Base-by-base conservation (phyloP, 2,888 invertebrate species). In the Lepidochrysops patricia region DNA sequence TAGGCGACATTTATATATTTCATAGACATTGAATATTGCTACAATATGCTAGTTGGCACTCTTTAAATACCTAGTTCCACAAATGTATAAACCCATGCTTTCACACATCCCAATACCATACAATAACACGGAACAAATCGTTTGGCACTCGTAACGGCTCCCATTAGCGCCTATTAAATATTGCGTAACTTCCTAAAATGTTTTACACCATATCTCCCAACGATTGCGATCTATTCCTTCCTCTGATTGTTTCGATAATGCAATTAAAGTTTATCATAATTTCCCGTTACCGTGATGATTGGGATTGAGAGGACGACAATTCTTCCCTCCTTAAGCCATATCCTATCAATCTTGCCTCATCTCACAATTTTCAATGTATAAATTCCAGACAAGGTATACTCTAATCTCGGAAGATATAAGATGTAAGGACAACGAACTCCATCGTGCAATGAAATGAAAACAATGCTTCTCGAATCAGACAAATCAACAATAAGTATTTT, bases 101-200 rank as follows among this genome's bases (percentile, higher is more conserved):
- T n/a, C n/a, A n/a, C n/a, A n/a, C n/a, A n/a, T n/a, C n/a, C n/a
- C n/a, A n/a, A 37, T 4, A 4, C 37, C 4, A 2, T 19, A 29
- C 29, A 32, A 12, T 29, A 29, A 54, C 6, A 54, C 54, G 54
- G 27, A 54, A 32, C 54, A 29, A 4, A 19, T 54, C 27, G 54
- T 54, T 54, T 54, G 32, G 15, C 32, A 15, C 19, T 54, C 32
- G 27, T 29, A 29, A 32, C 52, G 52, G 52, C 13, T 54, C 54
- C 54, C 54, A 32, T 54, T 54, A 54, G 54, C 54, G 29, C 54
- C 54, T 25, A 49, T 50, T 26, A 50, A n/a, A 9, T 32, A 29
- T 54, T 54, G 12, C 54, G 54, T 19, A 54, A 54, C 32, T 54
- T 54, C 54, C 54, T 54, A 54, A 52, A 54, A 27, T 27, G 15